Percentiles rank a stretch among this genome's conserved stretches.
Conservation (phyloP, 2,888 invertebrate species). For the Tetropium fuscum region DNA sequence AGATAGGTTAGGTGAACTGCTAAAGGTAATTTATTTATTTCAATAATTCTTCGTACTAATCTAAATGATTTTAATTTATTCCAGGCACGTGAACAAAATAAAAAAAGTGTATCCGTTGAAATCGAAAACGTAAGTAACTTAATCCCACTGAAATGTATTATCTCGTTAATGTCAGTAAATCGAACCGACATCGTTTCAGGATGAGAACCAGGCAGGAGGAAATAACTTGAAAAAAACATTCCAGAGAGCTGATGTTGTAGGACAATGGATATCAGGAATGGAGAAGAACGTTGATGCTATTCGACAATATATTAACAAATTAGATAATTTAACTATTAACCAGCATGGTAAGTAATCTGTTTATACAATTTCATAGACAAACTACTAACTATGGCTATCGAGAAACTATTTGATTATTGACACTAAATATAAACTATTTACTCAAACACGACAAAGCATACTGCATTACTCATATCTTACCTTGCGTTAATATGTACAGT, state of each 20-base stretch:
- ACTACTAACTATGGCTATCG: not conserved
- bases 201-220: conserved; percentile 2
- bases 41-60: not conserved
- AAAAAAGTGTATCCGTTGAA: conserved; percentile 34
- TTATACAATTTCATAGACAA: conserved; percentile 11
- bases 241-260: conserved; percentile 61
- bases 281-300: conserved; percentile 64
- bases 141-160: not conserved
- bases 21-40: conserved; percentile 26
- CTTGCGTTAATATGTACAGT: no score
- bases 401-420: not conserved
- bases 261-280: conserved; percentile 68
- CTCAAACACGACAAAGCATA: not conserved
- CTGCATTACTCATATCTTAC: not conserved
- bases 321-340: conserved; percentile 46
- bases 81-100: conserved; percentile 29
- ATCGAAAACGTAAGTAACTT: conserved; percentile 39
- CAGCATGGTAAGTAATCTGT: conserved; percentile 58
- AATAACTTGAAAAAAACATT: conserved; percentile 47
- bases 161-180: not conserved
- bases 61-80: conserved; percentile 1
- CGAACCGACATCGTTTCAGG: conserved; percentile 24
- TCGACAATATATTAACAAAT: conserved; percentile 37
- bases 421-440: conserved; percentile 9
- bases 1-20: conserved; percentile 53